Percentiles rank a stretch among this genome's conserved stretches.
Evolutionary conservation across 2,113 vertebrate species (phyloP).

Genomic region (Calypte anna): DNA sequence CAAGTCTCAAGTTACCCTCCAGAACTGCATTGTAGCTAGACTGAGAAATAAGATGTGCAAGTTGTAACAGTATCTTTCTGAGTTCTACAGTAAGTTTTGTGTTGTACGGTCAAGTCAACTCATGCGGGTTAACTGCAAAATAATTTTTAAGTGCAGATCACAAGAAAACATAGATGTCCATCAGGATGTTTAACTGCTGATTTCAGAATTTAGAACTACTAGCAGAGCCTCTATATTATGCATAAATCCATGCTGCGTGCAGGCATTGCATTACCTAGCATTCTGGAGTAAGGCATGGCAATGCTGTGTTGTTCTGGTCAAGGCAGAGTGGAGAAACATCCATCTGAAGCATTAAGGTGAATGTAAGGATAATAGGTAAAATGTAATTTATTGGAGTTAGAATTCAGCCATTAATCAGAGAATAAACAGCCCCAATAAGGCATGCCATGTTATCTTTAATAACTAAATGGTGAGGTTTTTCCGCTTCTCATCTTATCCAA

Average conservation of each 20-base stretch:
- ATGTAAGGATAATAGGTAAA: background rate
- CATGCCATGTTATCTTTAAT: background rate
- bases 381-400: background rate
- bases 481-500: background rate
- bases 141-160: background rate
- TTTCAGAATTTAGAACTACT: background rate
- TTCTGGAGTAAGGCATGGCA: background rate
- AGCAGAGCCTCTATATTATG: background rate
- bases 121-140: background rate
- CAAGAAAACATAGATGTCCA: background rate
- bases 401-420: background rate
- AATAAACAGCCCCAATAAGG: background rate
- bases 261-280: background rate
- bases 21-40: background rate
- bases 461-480: background rate
- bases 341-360: background rate
- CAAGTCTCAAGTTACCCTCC: conserved; percentile 14
- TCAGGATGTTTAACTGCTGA: background rate
- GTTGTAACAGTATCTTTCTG: background rate
- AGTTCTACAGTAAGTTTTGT: background rate
- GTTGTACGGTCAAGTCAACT: background rate
- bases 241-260: background rate
- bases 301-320: background rate
- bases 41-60: background rate
- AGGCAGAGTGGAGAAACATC: background rate